These are phyloP conservation scores for Gobionotothen gibberifrons DNA, from an alignment of 2,797 vertebrate species.

Conservation along the genomic window DNA sequence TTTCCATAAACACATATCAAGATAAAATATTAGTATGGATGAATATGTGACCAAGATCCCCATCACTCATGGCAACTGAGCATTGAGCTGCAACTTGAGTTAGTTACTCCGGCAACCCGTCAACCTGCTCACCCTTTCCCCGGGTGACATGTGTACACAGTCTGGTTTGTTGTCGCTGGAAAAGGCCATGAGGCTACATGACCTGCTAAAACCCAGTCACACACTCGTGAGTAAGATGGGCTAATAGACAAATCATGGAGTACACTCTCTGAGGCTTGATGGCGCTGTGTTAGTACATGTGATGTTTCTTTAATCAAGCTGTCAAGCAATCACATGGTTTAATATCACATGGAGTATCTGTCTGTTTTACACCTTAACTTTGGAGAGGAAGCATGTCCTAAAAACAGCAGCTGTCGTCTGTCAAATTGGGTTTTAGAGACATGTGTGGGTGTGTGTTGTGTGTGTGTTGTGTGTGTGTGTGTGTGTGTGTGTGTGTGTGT, in stretches of 20 bases:
- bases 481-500: background rate
- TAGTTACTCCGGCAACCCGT: slow-evolving; percentile 6
- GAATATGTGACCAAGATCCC: background rate
- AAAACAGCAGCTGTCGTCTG: slow-evolving; percentile 69
- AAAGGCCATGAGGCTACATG: slow-evolving; percentile 23
- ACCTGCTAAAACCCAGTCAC: slow-evolving; percentile 22
- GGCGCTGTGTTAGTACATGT: slow-evolving; percentile 20
- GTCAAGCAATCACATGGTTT: slow-evolving; percentile 34
- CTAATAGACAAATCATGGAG: slow-evolving; percentile 31
- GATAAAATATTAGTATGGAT: background rate
- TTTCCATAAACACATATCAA: background rate
- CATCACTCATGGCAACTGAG: slow-evolving; percentile 7
- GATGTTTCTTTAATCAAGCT: slow-evolving; percentile 25
- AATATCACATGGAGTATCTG: background rate
- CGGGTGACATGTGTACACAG: slow-evolving; percentile 15
- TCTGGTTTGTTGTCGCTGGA: slow-evolving; percentile 39
- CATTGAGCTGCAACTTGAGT: slow-evolving; percentile 18
- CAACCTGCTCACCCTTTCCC: background rate
- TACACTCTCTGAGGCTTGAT: slow-evolving; percentile 10
- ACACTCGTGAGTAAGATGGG: slow-evolving; percentile 42
- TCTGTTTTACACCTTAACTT: slow-evolving; percentile 13
- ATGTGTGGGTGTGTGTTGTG: slow-evolving; percentile 35
- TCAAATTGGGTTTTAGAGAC: slow-evolving; percentile 58
- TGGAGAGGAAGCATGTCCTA: slow-evolving; percentile 36
- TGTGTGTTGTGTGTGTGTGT: slow-evolving; percentile 24